Evolutionary conservation across 1,140 invertebrate genomes (phyloP).

Genomic region (Eupristina koningsbergeri): DNA sequence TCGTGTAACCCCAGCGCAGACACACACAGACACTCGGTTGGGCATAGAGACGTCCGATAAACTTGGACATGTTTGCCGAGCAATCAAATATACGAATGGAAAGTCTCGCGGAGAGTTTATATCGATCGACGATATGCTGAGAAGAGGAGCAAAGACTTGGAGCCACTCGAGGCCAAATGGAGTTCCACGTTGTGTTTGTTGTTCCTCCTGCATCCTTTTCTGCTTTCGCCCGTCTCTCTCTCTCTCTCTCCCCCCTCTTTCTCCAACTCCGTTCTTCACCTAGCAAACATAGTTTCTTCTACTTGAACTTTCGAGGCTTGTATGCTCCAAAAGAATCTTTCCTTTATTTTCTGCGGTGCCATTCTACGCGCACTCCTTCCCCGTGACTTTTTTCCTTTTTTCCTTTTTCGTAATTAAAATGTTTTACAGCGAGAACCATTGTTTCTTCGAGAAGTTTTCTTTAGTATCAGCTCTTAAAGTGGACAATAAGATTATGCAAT

Average conservation of each 20-base stretch:
- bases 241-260: constrained; percentile 36
- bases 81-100: constrained; percentile 73
- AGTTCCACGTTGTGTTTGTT: constrained; percentile 66
- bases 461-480: neutral
- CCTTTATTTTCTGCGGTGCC: constrained; percentile 12
- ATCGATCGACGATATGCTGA: constrained; percentile 30
- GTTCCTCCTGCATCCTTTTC: constrained; percentile 53
- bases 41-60: constrained; percentile 60
- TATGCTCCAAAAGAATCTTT: neutral
- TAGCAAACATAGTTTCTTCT: constrained; percentile 66
- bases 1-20: no score
- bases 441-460: constrained; percentile 9
- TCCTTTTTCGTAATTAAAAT: constrained; percentile 36
- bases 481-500: constrained; percentile 3
- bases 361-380: neutral
- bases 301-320: constrained; percentile 58
- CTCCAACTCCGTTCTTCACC: constrained; percentile 56
- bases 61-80: constrained; percentile 72
- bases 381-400: neutral
- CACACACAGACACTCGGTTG: constrained; percentile 6
- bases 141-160: constrained; percentile 56
- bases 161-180: constrained; percentile 61
- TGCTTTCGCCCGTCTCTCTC: constrained; percentile 17
- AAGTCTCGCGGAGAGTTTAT: constrained; percentile 62
- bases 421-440: neutral